phyloP scores from a whole-genome alignment of 2,797 vertebrate genomes.

The Sphenodon punctatus region DNA sequence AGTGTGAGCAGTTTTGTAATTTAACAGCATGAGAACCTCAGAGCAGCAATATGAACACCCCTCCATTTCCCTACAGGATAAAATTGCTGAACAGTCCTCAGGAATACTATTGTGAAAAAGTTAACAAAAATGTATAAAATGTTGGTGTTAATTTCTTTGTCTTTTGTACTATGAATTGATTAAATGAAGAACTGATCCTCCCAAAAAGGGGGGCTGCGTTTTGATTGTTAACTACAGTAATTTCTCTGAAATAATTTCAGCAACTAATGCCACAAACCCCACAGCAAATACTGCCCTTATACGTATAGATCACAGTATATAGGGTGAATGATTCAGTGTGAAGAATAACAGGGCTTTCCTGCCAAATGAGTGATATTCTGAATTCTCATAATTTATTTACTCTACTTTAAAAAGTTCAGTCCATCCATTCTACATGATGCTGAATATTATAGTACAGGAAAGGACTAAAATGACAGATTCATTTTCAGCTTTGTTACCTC shows the following conservation, averaged over 20 bases:
- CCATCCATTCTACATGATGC: constrained; percentile 66
- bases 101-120: constrained; percentile 49
- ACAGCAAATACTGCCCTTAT: constrained; percentile 30
- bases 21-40: constrained; percentile 50
- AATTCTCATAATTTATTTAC: constrained; percentile 74
- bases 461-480: constrained; percentile 15
- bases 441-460: constrained; percentile 41
- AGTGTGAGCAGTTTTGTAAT: constrained; percentile 50
- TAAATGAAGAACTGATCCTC: constrained; percentile 31
- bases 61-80: constrained; percentile 59
- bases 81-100: constrained; percentile 49
- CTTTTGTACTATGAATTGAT: constrained; percentile 1
- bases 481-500: constrained; percentile 40
- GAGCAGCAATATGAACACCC: constrained; percentile 51
- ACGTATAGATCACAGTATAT: constrained; percentile 21
- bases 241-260: neutral
- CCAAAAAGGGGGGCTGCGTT: constrained; percentile 31
- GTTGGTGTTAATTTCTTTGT: constrained; percentile 30
- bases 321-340: constrained; percentile 29
- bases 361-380: constrained; percentile 60
- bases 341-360: constrained; percentile 55
- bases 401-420: constrained; percentile 59
- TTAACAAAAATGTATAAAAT: constrained; percentile 36
- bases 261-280: neutral
- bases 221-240: constrained; percentile 32